Evolutionary conservation across 2,113 vertebrate genomes (phyloP).

Genomic region (Actenoides hombroni): DNA sequence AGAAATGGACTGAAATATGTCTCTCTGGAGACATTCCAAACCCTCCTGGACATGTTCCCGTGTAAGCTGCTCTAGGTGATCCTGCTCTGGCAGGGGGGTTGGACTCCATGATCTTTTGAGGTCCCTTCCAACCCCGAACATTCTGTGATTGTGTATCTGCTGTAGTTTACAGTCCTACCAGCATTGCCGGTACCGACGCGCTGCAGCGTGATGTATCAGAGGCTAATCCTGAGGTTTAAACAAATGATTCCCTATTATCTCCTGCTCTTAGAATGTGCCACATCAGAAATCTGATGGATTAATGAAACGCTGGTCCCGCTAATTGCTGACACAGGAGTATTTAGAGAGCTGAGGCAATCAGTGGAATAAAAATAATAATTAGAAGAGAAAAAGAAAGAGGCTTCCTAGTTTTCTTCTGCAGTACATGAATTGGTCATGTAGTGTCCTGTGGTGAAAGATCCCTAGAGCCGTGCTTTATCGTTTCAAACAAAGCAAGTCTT

Average conservation of each 20-base stretch:
- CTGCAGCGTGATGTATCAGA: slow-evolving; percentile 1
- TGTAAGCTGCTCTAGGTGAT: too few relatives aligned
- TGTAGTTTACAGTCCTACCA: not conserved
- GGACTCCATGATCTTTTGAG: too few relatives aligned
- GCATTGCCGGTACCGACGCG: slow-evolving; percentile 3
- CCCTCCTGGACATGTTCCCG: too few relatives aligned
- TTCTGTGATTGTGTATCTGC: not conserved
- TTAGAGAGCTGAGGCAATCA: slow-evolving; percentile 69
- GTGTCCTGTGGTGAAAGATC: not conserved
- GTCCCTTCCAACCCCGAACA: too few relatives aligned
- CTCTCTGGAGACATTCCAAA: too few relatives aligned
- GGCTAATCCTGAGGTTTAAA: slow-evolving; percentile 78
- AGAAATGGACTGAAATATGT: too few relatives aligned
- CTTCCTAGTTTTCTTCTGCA: slow-evolving; percentile 60
- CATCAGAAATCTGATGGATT: slow-evolving; percentile 80
- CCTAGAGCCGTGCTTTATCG: not conserved
- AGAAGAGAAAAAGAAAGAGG: not conserved
- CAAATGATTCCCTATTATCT: slow-evolving; percentile 75
- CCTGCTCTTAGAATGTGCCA: slow-evolving; percentile 73
- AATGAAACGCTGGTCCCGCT: slow-evolving; percentile 83
- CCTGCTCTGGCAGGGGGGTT: too few relatives aligned
- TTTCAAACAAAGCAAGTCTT: not conserved
- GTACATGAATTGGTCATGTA: slow-evolving; percentile 67
- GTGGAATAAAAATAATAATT: slow-evolving; percentile 41
- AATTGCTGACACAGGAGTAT: slow-evolving; percentile 86